Evolutionary conservation across 2,113 vertebrate species (phyloP).

Genomic region (Ageneiosus marmoratus): DNA sequence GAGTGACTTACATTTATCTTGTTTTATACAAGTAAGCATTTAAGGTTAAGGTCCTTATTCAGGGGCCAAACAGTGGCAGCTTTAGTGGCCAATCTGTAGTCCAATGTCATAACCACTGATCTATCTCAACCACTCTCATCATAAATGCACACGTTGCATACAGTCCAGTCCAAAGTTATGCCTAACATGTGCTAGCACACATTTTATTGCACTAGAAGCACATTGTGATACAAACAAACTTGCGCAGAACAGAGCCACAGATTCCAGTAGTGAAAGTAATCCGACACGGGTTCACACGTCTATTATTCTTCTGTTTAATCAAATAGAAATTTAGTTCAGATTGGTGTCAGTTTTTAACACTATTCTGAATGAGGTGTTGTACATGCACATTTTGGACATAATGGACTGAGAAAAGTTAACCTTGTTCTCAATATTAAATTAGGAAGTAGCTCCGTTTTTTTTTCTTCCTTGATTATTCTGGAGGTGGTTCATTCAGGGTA

Average conservation of each 20-base stretch:
- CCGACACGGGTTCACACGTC: neutral
- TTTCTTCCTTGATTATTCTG: neutral
- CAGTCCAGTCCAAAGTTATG: neutral
- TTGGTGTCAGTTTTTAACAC: neutral
- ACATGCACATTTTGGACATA: neutral
- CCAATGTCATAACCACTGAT: too few species aligned
- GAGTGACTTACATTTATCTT: too few species aligned
- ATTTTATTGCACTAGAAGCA: neutral
- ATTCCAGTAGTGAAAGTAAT: neutral
- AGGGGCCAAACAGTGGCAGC: too few species aligned
- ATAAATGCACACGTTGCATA: neutral
- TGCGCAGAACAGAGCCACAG: neutral
- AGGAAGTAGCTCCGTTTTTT: neutral
- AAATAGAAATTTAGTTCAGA: neutral
- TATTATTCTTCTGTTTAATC: neutral
- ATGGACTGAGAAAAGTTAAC: neutral
- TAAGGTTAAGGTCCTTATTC: too few species aligned
- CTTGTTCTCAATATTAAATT: neutral
- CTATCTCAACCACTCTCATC: neutral
- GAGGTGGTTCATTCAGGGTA: neutral
- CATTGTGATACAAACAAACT: neutral
- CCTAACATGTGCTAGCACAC: too few species aligned
- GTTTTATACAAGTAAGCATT: too few species aligned
- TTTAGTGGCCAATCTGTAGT: too few species aligned
- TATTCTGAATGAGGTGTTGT: neutral